Conservation (phyloP, 2,113 vertebrate species). For the Corythoichthys intestinalis region DNA sequence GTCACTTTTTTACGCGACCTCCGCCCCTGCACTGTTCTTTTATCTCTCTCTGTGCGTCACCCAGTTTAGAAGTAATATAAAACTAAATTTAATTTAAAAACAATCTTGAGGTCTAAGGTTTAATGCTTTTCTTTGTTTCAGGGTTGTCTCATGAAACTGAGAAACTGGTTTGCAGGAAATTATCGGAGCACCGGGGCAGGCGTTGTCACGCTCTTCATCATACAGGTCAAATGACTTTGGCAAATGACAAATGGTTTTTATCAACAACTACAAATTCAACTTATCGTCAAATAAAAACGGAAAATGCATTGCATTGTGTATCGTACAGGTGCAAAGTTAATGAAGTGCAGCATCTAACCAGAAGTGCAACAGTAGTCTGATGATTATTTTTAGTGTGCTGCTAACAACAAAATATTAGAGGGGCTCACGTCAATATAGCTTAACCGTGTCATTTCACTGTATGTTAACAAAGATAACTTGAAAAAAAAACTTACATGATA, state of each 20-base stretch:
- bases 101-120: neutral
- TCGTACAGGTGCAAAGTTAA: too few relatives aligned
- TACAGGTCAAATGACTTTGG: slow-evolving; percentile 52
- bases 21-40: too few relatives aligned
- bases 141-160: slow-evolving; percentile 60
- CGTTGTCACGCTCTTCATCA: slow-evolving; percentile 56
- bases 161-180: slow-evolving; percentile 58
- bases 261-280: neutral
- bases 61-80: too few relatives aligned
- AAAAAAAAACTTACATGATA: too few relatives aligned
- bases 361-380: too few relatives aligned
- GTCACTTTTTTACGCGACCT: too few relatives aligned
- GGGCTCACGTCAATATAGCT: neutral
- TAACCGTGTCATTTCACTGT: neutral
- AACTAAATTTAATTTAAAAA: too few relatives aligned
- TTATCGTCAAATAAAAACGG: neutral
- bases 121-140: slow-evolving; percentile 23
- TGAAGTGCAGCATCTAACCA: too few relatives aligned
- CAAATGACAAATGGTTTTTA: neutral
- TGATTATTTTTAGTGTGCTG: too few relatives aligned
- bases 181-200: slow-evolving; percentile 57
- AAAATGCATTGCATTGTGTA: too few relatives aligned
- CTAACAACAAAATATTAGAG: neutral
- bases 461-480: neutral
- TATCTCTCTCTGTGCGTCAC: too few relatives aligned